Evolutionary conservation across 2,888 invertebrate species (phyloP).

Genomic region (Drosophila diplacantha): DNA sequence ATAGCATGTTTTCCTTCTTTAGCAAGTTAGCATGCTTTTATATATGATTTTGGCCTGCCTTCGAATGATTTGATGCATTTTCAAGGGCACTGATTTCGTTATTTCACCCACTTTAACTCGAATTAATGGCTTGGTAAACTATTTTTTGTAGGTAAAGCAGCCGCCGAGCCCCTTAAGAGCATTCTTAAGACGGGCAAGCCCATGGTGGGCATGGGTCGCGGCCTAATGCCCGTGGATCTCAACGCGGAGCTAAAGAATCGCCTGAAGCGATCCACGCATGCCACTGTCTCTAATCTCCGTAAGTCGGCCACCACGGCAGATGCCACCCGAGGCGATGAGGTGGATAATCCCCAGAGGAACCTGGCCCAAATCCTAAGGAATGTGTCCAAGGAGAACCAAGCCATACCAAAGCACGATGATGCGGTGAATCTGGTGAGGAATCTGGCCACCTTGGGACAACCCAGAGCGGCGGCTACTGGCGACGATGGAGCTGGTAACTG

Average conservation of each 20-base stretch:
- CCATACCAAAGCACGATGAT: conserved; percentile 73
- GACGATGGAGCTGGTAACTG: conserved; percentile 29
- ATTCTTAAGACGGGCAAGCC: conserved; percentile 73
- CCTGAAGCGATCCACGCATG: conserved; percentile 75
- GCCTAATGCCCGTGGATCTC: conserved; percentile 76
- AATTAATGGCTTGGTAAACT: neutral
- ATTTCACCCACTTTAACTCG: neutral
- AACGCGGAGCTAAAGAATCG: conserved; percentile 77
- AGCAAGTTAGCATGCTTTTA: neutral
- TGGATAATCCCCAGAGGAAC: conserved; percentile 67
- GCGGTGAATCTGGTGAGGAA: conserved; percentile 76
- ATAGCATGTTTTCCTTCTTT: conserved; percentile 2
- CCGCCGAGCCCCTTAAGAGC: conserved; percentile 63
- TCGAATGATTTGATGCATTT: conserved; percentile 13
- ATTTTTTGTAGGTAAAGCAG: conserved; percentile 38
- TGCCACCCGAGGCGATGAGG: conserved; percentile 54
- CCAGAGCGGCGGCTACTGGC: conserved; percentile 31
- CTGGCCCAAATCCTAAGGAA: conserved; percentile 73
- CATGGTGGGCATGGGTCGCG: conserved; percentile 65
- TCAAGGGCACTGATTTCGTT: neutral
- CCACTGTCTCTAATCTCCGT: conserved; percentile 75
- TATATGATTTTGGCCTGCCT: conserved; percentile 10
- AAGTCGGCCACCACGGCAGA: conserved; percentile 74
- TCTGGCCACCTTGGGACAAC: conserved; percentile 72
- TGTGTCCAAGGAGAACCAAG: conserved; percentile 72